These are phyloP conservation scores for Drosophila anomelani DNA, from an alignment of 2,888 invertebrate species.

Conservation along the genomic window DNA sequence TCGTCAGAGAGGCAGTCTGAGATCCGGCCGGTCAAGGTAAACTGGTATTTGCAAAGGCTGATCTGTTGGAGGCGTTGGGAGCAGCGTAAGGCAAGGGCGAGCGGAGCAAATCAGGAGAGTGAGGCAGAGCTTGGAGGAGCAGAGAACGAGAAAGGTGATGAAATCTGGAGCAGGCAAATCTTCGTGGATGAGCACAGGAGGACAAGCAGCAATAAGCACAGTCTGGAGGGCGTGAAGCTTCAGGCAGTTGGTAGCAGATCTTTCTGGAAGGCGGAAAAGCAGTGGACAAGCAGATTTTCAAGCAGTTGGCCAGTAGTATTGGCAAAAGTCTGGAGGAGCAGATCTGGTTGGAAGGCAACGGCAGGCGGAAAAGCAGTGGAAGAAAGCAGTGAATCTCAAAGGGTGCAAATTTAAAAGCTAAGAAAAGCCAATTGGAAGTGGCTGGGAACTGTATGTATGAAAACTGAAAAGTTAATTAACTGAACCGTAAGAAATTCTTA, in stretches of 20 bases:
- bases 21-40: neutral
- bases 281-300: too few species aligned
- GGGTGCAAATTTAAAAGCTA: neutral
- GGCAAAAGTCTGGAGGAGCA: too few species aligned
- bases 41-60: neutral
- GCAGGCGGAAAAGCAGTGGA: too few species aligned
- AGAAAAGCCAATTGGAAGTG: neutral
- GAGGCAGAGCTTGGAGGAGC: neutral
- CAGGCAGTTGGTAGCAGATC: neutral
- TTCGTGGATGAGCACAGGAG: neutral
- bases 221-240: neutral
- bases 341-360: too few species aligned
- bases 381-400: neutral
- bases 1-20: neutral
- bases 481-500: too few species aligned
- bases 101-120: neutral
- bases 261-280: neutral
- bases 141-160: neutral
- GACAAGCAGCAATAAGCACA: neutral
- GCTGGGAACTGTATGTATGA: neutral
- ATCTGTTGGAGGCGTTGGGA: neutral
- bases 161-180: neutral
- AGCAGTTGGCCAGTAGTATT: too few species aligned
- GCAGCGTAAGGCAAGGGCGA: neutral
- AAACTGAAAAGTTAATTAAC: too few species aligned